Evolutionary conservation across 2,113 vertebrate species (phyloP).

Genomic region (Ceyx cyanopectus): DNA sequence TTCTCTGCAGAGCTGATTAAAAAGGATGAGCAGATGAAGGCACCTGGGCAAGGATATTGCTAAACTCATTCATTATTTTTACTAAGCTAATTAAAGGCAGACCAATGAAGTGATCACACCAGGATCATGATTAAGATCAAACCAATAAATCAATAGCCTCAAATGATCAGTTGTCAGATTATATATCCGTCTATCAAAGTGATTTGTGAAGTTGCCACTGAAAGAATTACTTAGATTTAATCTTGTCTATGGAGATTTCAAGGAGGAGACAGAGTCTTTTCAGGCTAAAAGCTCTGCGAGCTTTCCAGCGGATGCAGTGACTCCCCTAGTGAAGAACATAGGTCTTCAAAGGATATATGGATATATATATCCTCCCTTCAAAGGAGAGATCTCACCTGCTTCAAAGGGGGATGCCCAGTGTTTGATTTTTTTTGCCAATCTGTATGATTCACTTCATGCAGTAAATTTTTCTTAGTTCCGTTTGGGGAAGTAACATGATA

Average conservation of each 20-base stretch:
- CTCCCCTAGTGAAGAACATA: neutral
- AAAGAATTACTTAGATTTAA: constrained; percentile 17
- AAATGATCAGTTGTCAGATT: neutral
- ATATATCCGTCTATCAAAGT: neutral
- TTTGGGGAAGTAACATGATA: neutral
- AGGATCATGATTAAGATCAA: neutral
- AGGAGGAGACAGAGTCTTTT: neutral
- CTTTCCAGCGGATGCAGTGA: neutral
- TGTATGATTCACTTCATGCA: neutral
- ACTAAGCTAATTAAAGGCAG: constrained; percentile 24
- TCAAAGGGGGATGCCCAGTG: neutral
- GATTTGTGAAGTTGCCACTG: constrained; percentile 4
- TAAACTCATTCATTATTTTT: constrained; percentile 26
- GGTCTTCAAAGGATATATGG: neutral
- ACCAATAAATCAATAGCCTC: constrained; percentile 16
- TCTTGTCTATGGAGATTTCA: neutral
- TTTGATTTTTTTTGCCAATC: neutral
- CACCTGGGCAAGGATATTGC: constrained; percentile 10
- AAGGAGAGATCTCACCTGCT: neutral
- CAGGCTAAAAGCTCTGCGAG: neutral
- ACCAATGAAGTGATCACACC: neutral
- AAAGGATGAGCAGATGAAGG: neutral
- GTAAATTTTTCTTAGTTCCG: neutral
- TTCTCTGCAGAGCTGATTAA: constrained; percentile 21
- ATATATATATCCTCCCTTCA: neutral